Percentiles rank a stretch among this genome's conserved stretches.
These are phyloP conservation scores for Euwallacea fornicatus DNA, from an alignment of 1,140 invertebrate genomes.

Conservation along the genomic window DNA sequence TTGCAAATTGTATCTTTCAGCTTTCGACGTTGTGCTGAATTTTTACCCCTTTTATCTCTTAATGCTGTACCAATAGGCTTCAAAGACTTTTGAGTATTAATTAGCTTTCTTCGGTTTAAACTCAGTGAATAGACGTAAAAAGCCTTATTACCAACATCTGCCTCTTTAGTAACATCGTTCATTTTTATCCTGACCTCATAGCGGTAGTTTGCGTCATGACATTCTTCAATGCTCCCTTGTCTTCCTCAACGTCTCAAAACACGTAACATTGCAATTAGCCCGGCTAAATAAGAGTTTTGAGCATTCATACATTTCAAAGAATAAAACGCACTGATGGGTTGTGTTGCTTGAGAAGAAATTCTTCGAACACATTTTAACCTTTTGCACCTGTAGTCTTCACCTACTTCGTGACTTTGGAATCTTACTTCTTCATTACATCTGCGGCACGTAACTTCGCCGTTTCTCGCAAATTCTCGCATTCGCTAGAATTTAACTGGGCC, in stretches of 20 bases:
- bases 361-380: background rate
- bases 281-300: conserved; percentile 8
- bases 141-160: background rate
- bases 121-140: background rate
- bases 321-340: background rate
- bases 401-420: background rate
- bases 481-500: background rate
- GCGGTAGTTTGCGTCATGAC: background rate
- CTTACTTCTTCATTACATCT: background rate
- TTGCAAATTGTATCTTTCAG: background rate
- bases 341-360: background rate
- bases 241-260: background rate
- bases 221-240: background rate
- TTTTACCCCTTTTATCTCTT: background rate
- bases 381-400: background rate
- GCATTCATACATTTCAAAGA: background rate
- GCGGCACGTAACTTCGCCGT: background rate
- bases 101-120: background rate
- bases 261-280: background rate
- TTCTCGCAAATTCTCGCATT: background rate
- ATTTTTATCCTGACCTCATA: background rate
- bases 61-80: background rate
- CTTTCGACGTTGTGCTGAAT: background rate
- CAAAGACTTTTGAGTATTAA: background rate
- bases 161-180: background rate